Conservation (phyloP, 2,888 invertebrate genomes). For the Nezara viridula region DNA sequence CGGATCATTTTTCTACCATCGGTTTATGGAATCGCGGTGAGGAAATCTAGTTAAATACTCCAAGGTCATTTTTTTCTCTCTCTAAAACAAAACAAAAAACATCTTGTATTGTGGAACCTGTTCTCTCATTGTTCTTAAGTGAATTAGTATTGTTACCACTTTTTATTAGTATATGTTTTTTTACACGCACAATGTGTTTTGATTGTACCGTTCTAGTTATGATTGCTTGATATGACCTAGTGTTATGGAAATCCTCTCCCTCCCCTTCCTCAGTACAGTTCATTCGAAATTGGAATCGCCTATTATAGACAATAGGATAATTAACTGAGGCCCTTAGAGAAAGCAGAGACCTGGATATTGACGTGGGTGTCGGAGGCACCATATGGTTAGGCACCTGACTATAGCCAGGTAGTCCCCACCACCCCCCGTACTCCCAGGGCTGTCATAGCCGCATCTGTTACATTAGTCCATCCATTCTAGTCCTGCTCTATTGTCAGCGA, state of each 20-base stretch:
- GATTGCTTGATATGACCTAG: too few relatives aligned
- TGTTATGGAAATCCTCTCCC: too few relatives aligned
- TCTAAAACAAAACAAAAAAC: background rate
- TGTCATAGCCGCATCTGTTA: constrained; percentile 39
- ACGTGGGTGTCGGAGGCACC: constrained; percentile 22
- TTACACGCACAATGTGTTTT: too few relatives aligned
- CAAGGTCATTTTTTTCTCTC: background rate
- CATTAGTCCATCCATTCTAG: constrained; percentile 15
- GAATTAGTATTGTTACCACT: too few relatives aligned
- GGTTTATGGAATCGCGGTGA: background rate
- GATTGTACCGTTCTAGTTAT: too few relatives aligned
- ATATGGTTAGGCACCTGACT: background rate
- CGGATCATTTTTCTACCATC: background rate
- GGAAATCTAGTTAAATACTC: background rate
- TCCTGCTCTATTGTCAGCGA: background rate
- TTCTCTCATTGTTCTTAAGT: background rate
- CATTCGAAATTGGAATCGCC: background rate
- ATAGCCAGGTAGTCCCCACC: background rate
- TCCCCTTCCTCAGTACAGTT: too few relatives aligned
- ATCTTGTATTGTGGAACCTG: background rate
- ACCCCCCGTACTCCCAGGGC: background rate
- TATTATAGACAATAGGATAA: background rate
- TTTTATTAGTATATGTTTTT: too few relatives aligned
- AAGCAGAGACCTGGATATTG: background rate
- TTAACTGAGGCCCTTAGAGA: background rate